These are phyloP conservation scores for Pollachius pollachius DNA, from an alignment of 2,113 vertebrate genomes.

Conservation along the genomic window DNA sequence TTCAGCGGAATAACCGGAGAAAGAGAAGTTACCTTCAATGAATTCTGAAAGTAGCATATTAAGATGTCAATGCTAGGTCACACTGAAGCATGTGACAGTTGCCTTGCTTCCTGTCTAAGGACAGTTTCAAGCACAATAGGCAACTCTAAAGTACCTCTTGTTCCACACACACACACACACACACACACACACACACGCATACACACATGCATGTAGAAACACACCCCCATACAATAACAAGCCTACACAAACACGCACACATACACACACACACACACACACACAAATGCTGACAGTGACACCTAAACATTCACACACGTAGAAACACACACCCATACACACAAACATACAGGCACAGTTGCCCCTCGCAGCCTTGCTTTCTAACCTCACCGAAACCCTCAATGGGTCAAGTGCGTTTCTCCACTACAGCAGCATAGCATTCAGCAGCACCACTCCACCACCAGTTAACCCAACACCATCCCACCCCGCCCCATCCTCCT, in stretches of 20 bases:
- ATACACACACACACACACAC: neutral
- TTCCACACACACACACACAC: neutral
- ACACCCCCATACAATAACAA: conserved; percentile 7
- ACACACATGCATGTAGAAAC: neutral
- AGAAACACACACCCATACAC: neutral
- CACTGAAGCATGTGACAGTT: too few relatives aligned
- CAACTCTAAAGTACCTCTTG: too few relatives aligned
- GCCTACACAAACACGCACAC: conserved; percentile 6
- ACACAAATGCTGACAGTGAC: neutral
- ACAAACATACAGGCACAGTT: neutral
- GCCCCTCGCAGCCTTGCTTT: neutral
- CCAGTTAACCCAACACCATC: conserved; percentile 22
- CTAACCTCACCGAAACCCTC: too few relatives aligned
- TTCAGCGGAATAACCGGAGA: too few relatives aligned
- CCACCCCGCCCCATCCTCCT: conserved; percentile 30
- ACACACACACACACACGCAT: neutral
- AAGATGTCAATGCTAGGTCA: too few relatives aligned
- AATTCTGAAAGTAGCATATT: too few relatives aligned
- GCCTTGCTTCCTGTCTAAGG: too few relatives aligned
- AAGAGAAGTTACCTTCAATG: too few relatives aligned
- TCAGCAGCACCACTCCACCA: conserved; percentile 62
- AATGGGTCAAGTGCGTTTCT: too few relatives aligned
- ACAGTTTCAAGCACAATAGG: too few relatives aligned
- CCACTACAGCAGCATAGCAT: neutral
- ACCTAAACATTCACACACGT: neutral